Evolutionary conservation across 2,113 vertebrate genomes (phyloP), one percentile per base, ranked within the genome.

Genomic region (Ciconia maguari): DNA sequence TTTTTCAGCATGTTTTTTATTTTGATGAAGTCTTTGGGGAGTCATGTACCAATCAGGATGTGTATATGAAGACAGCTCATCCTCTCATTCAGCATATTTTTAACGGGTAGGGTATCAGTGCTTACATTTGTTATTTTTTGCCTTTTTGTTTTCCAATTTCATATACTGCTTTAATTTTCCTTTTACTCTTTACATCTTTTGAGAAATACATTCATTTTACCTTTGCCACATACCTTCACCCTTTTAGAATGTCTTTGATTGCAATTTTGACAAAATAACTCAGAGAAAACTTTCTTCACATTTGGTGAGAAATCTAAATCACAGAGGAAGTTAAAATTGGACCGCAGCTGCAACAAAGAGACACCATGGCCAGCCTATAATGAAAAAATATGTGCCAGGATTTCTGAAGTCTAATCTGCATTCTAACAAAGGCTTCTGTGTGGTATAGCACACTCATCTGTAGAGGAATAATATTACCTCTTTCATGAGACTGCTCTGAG

Each of bases 21-120:
- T 99, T 99, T 97, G 99, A 99, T 97, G 98, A 99, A 97, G 99
- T 99, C 96, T 99, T 99, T 96, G 99, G 98, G 83, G 99, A 99
- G 90, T 95, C 97, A 13, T 98, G 98, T 95, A 98, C 98, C 94
- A 99, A 99, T 92, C 96, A 97, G 89, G 99, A 99, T 81, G 98
- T 99, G 51, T 99, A 99, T 97, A 98, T 95, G 98, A 99, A 98
- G 97, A 99, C 99, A 46, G 98, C 99, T 60, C 98, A 98, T 82
- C 99, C 99, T 75, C 98, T 99, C 90, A 99, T 99, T 93, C 99
- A 99, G 87, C 99, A 99, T 97, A 98, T 99, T 97, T 99, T 99
- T 87, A 98, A 96, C 34, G 98, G 99, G 99, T 99, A 98, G 69
- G 98, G 64, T 48, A 78, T 88, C 52, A 72, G 29, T 64, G 19